Conservation (phyloP, 2,113 vertebrate species). For the Erinaceus europaeus region DNA sequence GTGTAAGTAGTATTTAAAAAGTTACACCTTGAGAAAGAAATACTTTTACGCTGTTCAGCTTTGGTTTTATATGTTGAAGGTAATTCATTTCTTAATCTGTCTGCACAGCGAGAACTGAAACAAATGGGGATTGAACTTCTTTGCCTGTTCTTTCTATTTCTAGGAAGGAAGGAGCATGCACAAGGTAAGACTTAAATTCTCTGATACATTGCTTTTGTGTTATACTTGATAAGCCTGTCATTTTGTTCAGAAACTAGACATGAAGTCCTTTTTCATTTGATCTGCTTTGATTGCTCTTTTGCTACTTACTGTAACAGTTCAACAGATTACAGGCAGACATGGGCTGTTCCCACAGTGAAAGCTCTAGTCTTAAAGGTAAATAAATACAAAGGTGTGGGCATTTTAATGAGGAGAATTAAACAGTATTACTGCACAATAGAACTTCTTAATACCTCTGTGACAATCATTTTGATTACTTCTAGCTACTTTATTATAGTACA, state of each 20-base stretch:
- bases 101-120: conserved; percentile 87
- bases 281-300: conserved; percentile 52
- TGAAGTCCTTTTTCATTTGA: conserved; percentile 47
- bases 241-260: conserved; percentile 63
- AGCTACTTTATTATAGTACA: not conserved
- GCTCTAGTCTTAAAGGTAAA: conserved; percentile 35
- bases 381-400: conserved; percentile 35
- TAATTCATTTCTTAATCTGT: conserved; percentile 82
- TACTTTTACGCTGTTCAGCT: conserved; percentile 64
- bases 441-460: not conserved
- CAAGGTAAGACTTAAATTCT: conserved; percentile 88
- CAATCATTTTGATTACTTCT: conserved; percentile 35
- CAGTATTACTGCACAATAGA: not conserved
- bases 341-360: conserved; percentile 17
- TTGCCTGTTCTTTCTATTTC: conserved; percentile 90
- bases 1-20: conserved; percentile 71
- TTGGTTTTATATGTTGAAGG: conserved; percentile 52
- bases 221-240: conserved; percentile 59
- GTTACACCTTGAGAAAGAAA: conserved; percentile 52
- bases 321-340: conserved; percentile 45
- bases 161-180: conserved; percentile 87
- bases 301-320: conserved; percentile 27
- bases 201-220: conserved; percentile 42
- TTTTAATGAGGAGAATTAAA: conserved; percentile 58
- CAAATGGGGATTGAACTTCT: conserved; percentile 96